phyloP scores from a whole-genome alignment of 1,140 invertebrate genomes.

The Drosophila parabipectinata region DNA sequence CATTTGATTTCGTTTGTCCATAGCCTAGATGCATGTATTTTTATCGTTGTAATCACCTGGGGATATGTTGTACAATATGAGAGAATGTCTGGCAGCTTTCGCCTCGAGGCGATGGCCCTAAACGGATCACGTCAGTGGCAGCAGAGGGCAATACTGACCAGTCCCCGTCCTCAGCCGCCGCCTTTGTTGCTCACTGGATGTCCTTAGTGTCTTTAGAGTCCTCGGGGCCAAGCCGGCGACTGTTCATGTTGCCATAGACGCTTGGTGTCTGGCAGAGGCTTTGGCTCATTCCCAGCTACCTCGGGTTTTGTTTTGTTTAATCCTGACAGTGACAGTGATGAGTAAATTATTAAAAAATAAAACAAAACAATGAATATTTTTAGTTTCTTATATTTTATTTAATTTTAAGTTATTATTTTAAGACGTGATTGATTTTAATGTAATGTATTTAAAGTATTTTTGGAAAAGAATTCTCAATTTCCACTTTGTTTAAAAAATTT shows the following conservation, averaged over 20 bases:
- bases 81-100: conserved; percentile 1
- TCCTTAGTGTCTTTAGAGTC: background rate
- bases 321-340: conserved; percentile 15
- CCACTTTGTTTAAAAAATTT: no score
- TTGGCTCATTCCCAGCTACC: conserved; percentile 39
- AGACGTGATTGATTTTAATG: no score
- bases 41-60: conserved; percentile 5
- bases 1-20: background rate
- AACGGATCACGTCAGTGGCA: conserved; percentile 26
- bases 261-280: conserved; percentile 26
- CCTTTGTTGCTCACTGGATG: no score
- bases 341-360: background rate
- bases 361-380: background rate
- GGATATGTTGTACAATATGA: background rate
- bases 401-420: no score
- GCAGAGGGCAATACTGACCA: conserved; percentile 7
- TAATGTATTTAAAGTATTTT: no score
- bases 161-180: background rate
- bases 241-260: conserved; percentile 43
- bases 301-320: background rate
- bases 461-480: no score
- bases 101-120: conserved; percentile 14
- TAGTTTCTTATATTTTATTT: background rate
- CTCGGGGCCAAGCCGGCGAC: conserved; percentile 5
- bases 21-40: background rate